Evolutionary conservation across 2,888 invertebrate species (phyloP).

Genomic region (Calliopum simillimum): DNA sequence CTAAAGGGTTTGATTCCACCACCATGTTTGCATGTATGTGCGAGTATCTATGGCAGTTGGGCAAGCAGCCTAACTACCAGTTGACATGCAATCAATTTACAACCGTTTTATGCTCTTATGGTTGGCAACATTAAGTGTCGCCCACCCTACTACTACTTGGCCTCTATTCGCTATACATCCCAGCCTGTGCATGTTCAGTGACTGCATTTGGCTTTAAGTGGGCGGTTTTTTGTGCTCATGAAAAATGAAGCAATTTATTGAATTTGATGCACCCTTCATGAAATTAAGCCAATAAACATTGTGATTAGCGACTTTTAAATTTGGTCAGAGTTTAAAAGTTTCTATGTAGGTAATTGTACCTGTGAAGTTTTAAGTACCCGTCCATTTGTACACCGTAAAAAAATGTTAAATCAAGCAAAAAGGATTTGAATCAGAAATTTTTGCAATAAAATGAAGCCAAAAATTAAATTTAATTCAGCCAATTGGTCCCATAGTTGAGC

Average conservation of each 20-base stretch:
- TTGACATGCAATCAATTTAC: constrained; percentile 67
- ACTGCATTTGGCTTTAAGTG: background rate
- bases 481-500: too few relatives aligned
- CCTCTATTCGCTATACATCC: background rate
- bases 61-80: constrained; percentile 60
- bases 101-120: constrained; percentile 7
- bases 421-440: too few relatives aligned
- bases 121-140: constrained; percentile 43
- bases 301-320: constrained; percentile 35
- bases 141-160: constrained; percentile 21
- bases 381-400: too few relatives aligned
- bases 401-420: too few relatives aligned
- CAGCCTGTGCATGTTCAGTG: background rate
- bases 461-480: too few relatives aligned
- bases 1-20: too few relatives aligned
- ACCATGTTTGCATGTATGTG: constrained; percentile 25
- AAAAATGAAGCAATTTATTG: constrained; percentile 56
- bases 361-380: too few relatives aligned
- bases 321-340: constrained; percentile 5
- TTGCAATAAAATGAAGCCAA: too few relatives aligned
- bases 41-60: constrained; percentile 52
- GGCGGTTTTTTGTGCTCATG: constrained; percentile 36
- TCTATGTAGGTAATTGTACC: too few relatives aligned
- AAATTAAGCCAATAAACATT: constrained; percentile 50
- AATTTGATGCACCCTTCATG: constrained; percentile 58